Base-by-base conservation (phyloP, 1,140 invertebrate species). In the Hylaeus anthracinus region DNA sequence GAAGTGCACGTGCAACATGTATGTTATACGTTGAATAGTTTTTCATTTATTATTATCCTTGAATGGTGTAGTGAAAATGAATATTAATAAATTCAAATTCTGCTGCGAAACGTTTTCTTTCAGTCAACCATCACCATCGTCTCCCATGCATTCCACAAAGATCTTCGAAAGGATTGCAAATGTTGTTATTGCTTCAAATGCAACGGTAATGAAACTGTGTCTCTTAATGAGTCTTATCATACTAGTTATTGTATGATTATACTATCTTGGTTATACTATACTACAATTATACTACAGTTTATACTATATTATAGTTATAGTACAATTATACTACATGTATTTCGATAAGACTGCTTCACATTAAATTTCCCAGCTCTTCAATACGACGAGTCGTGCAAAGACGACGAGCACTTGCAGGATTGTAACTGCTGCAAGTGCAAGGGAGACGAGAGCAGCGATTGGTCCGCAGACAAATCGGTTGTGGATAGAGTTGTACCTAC, bases 151-250 rank as follows among this genome's bases (percentile, higher is more conserved):
- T 3, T 75, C 6, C 37, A 39, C 2, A 58, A 1, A 48, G 6
- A 56, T 8, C 71, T 73, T 26, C 2, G 3, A 26, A 37, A 37
- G 55, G 64, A 67, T 8, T 80, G 78, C 15, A 67, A 12, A 80
- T 80, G 78, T 41, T 80, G 78, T 26, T 80, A 80, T 10, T 80
- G 78, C 15, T 53, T 74, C 3, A 75, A 60, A 45, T 80, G 72
- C 15, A 1, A 67, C 2, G 72, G 78, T 75, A 75, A 80, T 43
- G 8, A 8, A 0, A 12, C 1, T 37, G 10, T 41, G 1, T 10
- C 58, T 9, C 41, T 41, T 6, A 64, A 43, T 48, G 1, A n/a
- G n/a, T 3, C 51, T 0, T 41, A 12, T 3, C 26, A 26, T 26
- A 26, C 26, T 26, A 26, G 26, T 26, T 26, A 26, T 26, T 26